Evolutionary conservation across 2,797 vertebrate genomes (phyloP).

Genomic region (Anabas testudineus): DNA sequence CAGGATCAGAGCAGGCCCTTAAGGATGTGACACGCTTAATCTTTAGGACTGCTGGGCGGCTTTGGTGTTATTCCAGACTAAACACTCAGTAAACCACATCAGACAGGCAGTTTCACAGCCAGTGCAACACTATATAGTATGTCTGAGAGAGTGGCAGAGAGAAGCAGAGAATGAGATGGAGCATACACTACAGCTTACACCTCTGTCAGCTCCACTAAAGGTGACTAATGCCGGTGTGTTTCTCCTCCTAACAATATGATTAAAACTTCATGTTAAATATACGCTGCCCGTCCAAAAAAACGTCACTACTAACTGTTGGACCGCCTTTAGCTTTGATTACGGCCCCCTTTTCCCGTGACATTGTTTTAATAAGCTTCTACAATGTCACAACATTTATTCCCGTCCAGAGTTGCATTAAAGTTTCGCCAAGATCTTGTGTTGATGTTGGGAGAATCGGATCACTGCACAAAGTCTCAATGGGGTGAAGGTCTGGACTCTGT

Average conservation of each 20-base stretch:
- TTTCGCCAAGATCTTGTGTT: no score
- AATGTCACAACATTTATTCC: no score
- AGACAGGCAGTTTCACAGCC: conserved; percentile 54
- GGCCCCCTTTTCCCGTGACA: no score
- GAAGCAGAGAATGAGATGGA: background rate
- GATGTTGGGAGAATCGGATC: no score
- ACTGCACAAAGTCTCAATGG: no score
- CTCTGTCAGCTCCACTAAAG: background rate
- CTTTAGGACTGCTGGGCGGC: conserved; percentile 31
- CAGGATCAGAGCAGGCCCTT: conserved; percentile 18
- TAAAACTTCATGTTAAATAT: background rate
- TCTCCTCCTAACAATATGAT: background rate
- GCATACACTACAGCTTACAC: background rate
- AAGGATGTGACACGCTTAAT: conserved; percentile 57
- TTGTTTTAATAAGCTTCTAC: no score
- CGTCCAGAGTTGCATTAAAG: no score
- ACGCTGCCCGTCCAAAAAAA: no score
- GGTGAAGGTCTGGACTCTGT: no score
- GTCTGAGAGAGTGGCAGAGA: background rate
- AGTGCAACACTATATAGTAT: conserved; percentile 13
- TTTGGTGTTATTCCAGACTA: conserved; percentile 66
- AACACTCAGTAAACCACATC: conserved; percentile 60
- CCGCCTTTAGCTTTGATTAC: no score
- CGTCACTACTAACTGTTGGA: no score
- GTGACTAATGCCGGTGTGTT: conserved; percentile 1